Conservation (phyloP, 2,888 invertebrate species). For the Ophioninae sp. region DNA sequence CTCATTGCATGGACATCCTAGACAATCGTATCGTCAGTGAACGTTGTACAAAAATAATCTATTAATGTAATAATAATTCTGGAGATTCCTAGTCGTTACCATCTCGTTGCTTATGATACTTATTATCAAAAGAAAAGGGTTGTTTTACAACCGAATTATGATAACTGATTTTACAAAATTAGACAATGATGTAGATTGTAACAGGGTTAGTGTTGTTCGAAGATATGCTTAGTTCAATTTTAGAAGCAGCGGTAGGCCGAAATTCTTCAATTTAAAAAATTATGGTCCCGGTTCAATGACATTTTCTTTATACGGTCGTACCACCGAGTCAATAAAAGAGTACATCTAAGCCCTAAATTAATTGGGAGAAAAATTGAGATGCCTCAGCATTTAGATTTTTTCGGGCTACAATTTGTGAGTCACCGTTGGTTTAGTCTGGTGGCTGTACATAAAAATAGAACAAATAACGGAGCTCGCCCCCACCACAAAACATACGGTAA, state of each 20-base stretch:
- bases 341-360: conserved; percentile 1
- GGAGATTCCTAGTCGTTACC: background rate
- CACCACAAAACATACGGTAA: conserved; percentile 92
- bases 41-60: background rate
- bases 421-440: conserved; percentile 84
- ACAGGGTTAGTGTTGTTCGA: background rate
- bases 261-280: background rate
- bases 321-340: background rate
- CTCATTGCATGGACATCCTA: background rate
- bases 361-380: conserved; percentile 2
- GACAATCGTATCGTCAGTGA: background rate
- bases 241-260: background rate
- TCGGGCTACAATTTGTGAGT: conserved; percentile 68
- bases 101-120: background rate
- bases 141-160: background rate
- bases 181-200: background rate
- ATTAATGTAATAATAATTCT: background rate
- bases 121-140: background rate
- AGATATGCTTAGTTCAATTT: background rate
- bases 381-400: conserved; percentile 70
- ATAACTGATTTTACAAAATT: background rate
- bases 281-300: background rate
- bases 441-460: conserved; percentile 97
- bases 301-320: conserved; percentile 1
- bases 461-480: conserved; percentile 95